Evolutionary conservation across 2,888 invertebrate genomes (phyloP).

Genomic region (Ephialtes manifestator): DNA sequence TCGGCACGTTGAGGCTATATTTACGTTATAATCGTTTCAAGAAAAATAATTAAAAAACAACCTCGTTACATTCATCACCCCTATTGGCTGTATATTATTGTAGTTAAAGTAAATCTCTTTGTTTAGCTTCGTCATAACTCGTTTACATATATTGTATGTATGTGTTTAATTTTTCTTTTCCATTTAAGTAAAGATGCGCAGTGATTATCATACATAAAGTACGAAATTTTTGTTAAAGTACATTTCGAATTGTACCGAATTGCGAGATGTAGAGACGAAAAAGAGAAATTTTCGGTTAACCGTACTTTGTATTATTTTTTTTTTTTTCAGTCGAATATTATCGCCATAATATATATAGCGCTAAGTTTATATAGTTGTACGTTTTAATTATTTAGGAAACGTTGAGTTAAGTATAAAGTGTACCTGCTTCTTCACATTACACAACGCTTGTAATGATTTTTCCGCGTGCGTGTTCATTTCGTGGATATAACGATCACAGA

Average conservation of each 20-base stretch:
- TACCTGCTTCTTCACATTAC: slow-evolving; percentile 51
- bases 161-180: slow-evolving; percentile 29
- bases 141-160: slow-evolving; percentile 24
- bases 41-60: slow-evolving; percentile 12
- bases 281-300: slow-evolving; percentile 21
- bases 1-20: slow-evolving; percentile 83
- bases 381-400: slow-evolving; percentile 26
- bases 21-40: slow-evolving; percentile 49
- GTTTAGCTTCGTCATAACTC: slow-evolving; percentile 22
- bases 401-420: slow-evolving; percentile 44
- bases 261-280: slow-evolving; percentile 26
- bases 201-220: slow-evolving; percentile 48
- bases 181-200: slow-evolving; percentile 39
- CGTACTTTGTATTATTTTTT: slow-evolving; percentile 6
- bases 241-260: slow-evolving; percentile 23
- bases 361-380: slow-evolving; percentile 27
- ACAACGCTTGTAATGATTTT: slow-evolving; percentile 44
- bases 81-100: slow-evolving; percentile 58
- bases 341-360: slow-evolving; percentile 76
- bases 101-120: slow-evolving; percentile 14
- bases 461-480: slow-evolving; percentile 13
- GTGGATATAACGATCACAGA: not conserved
- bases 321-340: slow-evolving; percentile 64
- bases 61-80: slow-evolving; percentile 33
- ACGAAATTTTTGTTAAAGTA: slow-evolving; percentile 38